Base-by-base conservation (phyloP, 2,888 invertebrate species). In the Eurois occulta region DNA sequence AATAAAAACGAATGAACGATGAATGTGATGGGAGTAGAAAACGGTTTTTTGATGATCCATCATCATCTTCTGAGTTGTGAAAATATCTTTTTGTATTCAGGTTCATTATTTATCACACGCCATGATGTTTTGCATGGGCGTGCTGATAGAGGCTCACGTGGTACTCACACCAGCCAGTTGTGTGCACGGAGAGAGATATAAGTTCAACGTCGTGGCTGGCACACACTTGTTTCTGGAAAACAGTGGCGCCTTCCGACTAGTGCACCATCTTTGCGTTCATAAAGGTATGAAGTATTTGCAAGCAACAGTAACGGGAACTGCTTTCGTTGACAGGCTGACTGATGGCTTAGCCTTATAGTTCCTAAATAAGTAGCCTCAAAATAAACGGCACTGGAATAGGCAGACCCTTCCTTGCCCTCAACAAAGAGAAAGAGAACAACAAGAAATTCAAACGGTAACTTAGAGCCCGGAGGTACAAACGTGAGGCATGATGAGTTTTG, bases 121-220 rank as follows among this genome's bases (percentile, higher is more conserved):
- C 3, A 91, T 96, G 93, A 89, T 96, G 90, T 96, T 96, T 86
- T 96, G 96, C 83, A 80, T 91, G 55, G 96, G 96, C 3, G 91
- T 93, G 10, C 80, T 96, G 24, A 92, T 96, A 83, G 96, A 96
- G 83, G 91, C 95, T 2, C 95, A 96, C 75, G 94, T 96, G n/a
- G 93, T 95, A 3, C 78, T 96, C 11, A 95, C 96, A 7, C 93
- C 95, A 16, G 96, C 96, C 7, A 91, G 87, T 60, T 96, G 96
- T 81, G 94, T 96, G 0, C 90, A 86, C 72, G 94, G 95, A 1
- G 96, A 96, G 85, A 89, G 86, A 62, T 92, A 93, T 81, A 95
- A 94, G 77, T 96, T 96, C 82, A 85, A 91, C 0, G 89, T 96
- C 24, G 91, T 89, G 70, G 96, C 88, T 3, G 96, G 96, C 0